Base-by-base conservation (phyloP, 2,888 invertebrate species). In the Metallyticus violacea region DNA sequence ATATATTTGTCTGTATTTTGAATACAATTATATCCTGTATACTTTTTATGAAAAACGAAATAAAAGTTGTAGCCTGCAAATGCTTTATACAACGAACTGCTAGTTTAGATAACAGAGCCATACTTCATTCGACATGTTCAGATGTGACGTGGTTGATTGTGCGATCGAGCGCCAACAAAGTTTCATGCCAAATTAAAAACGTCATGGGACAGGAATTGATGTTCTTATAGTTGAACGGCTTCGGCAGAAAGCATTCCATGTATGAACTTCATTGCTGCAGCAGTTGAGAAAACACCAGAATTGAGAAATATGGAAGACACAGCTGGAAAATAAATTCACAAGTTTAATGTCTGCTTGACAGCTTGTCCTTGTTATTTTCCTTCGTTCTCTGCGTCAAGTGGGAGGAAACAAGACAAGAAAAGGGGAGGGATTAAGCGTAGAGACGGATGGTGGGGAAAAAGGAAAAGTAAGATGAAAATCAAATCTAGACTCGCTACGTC, bases 401-500 rank as follows among this genome's bases (percentile, higher is more conserved):
- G 40, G 40, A 62, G 40, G 15, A 62, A 62, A 62, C 40, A 62
- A 62, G 40, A 62, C 40, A 62, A 62, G 40, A 62, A 62, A 62
- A 62, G 40, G 40, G 40, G 40, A 62, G 40, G 40, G 40, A 62
- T 62, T 62, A 62, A 62, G 40, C 40, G 40, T 15, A 22, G 22
- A 62, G 22, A 62, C 40, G 40, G 40, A 62, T 62, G n/a, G n/a
- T n/a, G 77, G 81, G 26, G 85, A 80, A 76, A 26, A 80, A 28
- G 81, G 62, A 26, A 26, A 77, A 27, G 79, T 80, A 77, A 81
- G 80, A 85, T 85, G 81, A 81, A 85, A 85, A 85, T 85, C 85
- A 85, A 85, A 85, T 85, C 85, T 85, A 84, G 29, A 27, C 81
- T 40, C 30, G 85, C 28, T 5, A 25, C 79, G 79, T 79, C 85